Evolutionary conservation across 2,113 vertebrate species (phyloP), one percentile per base, ranked within the genome.

Genomic region (Formicarius rufipectus): DNA sequence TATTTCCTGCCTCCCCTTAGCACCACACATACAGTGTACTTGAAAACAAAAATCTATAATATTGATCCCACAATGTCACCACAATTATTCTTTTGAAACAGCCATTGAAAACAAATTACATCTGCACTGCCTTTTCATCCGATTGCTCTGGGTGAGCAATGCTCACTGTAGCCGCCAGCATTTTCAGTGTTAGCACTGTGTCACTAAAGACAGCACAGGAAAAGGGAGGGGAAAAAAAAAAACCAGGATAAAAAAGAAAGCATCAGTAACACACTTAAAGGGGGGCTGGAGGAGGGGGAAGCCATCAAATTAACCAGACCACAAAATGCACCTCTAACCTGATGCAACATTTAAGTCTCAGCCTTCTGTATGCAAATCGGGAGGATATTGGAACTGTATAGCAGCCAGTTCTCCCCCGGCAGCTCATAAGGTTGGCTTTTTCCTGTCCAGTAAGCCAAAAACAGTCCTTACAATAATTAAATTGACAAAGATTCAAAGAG

Each of bases 51-150:
- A 99, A 99, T 99, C 99, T 98, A 99, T 99, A 99, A 97, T 99
- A 99, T 99, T 98, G 99, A 99, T 99, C 98, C 95, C 96, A 80
- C 98, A 98, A 98, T 99, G 99, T 99, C 99, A 99, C 99, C 99
- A 99, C 99, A 99, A 99, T 99, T 99, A 99, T 99, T 99, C 99
- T 99, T 99, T 99, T 99, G 99, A 99, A 99, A 99, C 99, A 99
- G 99, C 99, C 99, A 99, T 99, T 99, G 99, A 99, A 99, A 99
- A 99, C 99, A 99, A 99, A 99, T 99, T 99, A 99, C 99, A 99
- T 99, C 99, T 99, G 99, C 99, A 99, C 99, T 99, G 99, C 99
- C 98, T 99, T 99, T 99, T 99, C 99, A 99, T 99, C 99, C 98
- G 98, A 99, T 99, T 98, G 99, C 98, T 99, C 98, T 97, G 98